These are phyloP conservation scores for Laticauda colubrina DNA, from an alignment of 2,113 vertebrate species.

Conservation along the genomic window DNA sequence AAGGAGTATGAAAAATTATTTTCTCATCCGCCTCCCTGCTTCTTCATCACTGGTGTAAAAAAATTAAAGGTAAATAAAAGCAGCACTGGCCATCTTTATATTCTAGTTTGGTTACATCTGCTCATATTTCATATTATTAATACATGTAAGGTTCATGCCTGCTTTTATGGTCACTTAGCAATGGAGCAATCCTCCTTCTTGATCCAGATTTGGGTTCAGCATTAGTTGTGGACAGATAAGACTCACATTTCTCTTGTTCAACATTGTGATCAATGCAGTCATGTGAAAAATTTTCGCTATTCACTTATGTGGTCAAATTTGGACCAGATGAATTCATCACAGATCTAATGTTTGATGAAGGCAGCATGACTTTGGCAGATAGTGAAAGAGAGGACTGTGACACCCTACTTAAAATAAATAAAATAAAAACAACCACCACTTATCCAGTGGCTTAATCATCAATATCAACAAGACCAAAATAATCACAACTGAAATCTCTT, in stretches of 20 bases:
- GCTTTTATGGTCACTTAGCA: not conserved
- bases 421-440: not conserved
- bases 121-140: not conserved
- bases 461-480: not conserved
- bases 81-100: not conserved
- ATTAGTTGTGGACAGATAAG: not conserved
- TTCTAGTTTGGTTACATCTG: not conserved
- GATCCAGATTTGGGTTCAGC: not conserved
- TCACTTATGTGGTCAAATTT: not conserved
- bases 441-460: not conserved
- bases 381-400: not conserved
- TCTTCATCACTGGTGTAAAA: not conserved
- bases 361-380: not conserved
- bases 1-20: no score
- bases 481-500: not conserved
- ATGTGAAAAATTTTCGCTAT: not conserved
- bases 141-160: not conserved
- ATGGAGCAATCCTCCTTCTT: not conserved
- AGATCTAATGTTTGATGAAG: not conserved
- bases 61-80: not conserved
- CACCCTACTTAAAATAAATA: not conserved
- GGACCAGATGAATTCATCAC: not conserved
- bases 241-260: not conserved
- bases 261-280: not conserved
- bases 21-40: no score